These are phyloP conservation scores for Dicroscelio sp. DNA, from an alignment of 2,888 invertebrate genomes.

Conservation along the genomic window DNA sequence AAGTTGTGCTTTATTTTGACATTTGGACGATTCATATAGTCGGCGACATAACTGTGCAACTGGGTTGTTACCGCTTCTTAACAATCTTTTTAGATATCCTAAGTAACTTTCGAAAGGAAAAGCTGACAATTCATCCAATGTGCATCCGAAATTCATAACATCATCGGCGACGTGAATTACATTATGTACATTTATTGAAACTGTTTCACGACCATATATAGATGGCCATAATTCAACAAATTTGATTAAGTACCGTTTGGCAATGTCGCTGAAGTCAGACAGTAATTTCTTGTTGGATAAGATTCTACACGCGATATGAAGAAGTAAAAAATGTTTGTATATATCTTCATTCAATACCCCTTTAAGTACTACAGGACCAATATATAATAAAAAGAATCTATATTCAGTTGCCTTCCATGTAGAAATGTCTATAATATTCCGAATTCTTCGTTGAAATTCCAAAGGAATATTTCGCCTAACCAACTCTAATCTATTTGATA, in stretches of 20 bases:
- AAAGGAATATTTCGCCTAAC: neutral
- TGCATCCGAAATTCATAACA: neutral
- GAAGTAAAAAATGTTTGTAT: constrained; percentile 7
- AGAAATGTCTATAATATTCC: neutral
- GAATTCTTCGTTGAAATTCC: neutral
- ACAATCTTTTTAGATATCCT: neutral
- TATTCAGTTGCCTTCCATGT: constrained; percentile 13
- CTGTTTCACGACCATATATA: neutral
- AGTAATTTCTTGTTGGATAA: neutral
- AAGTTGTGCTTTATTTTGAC: neutral
- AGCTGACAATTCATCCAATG: neutral
- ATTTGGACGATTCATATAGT: neutral
- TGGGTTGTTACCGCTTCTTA: neutral
- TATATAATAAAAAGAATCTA: neutral
- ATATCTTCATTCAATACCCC: neutral
- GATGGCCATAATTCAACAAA: neutral
- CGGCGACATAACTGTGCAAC: neutral
- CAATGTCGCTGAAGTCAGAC: neutral
- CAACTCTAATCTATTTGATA: neutral
- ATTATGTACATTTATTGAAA: constrained; percentile 3
- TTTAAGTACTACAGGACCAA: neutral
- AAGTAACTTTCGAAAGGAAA: neutral
- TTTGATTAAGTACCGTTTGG: neutral
- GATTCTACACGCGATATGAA: neutral
- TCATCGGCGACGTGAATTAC: neutral